Evolutionary conservation across 2,888 invertebrate genomes (phyloP), one percentile per base, ranked within the genome.

Genomic region (Temnothorax unifasciatus): DNA sequence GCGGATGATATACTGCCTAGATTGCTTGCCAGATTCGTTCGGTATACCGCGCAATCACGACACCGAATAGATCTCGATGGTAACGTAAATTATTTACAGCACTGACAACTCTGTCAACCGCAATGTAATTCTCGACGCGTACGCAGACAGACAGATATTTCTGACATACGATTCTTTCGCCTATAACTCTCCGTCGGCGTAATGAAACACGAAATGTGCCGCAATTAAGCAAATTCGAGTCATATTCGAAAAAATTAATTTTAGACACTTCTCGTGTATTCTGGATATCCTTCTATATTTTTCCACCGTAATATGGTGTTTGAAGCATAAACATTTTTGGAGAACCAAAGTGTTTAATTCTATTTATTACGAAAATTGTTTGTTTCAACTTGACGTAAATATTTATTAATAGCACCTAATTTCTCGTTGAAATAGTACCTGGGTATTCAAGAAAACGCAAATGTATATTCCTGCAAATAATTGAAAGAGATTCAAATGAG

Each of bases 61-160:
- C 66, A 21, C 50, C 83, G 79, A 66, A 63, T 57, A 74, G 74
- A 79, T 85, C 82, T 85, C 82, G 79, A 77, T 81, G 57, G 25
- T 63, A 57, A 47, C 63, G 85, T 68, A 85, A 87, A 87, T 87
- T 85, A 82, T 84, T 86, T 84, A 73, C 73, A 82, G 63, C n/a
- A 25, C 73, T 57, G 66, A 59, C 81, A 61, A 57, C 47, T 44
- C 34, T 82, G 82, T 69, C 74, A 50, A 66, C 44, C 57, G 64
- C 41, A 34, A 71, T 71, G 44, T 77, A 57, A 77, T 77, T 77
- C 6, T 71, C 29, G 71, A 54, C 52, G n/a, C 25, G 3, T 69
- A 44, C 3, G 29, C 18, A 13, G 6, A 29, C 41, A 71, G 38
- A 50, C 63, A 21, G n/a, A 54, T n/a, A 52, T 25, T 21, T n/a